Conservation (phyloP, 2,888 invertebrate genomes). For the Hipparchia sbordonii region DNA sequence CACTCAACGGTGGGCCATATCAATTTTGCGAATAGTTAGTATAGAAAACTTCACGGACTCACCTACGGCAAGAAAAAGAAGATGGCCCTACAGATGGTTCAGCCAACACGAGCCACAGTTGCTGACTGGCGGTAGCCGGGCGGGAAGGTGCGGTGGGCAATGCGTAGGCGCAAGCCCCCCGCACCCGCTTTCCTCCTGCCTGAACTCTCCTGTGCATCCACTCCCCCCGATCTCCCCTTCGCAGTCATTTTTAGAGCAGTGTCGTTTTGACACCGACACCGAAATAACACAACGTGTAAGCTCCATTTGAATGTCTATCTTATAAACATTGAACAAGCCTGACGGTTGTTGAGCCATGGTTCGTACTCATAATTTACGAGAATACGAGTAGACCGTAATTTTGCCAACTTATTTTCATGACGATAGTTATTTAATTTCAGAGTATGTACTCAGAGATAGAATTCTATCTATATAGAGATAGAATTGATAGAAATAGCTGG, state of each 20-base stretch:
- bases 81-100: conserved; percentile 85
- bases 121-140: conserved; percentile 79
- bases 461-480: no score
- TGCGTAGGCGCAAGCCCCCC: conserved; percentile 67
- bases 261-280: conserved; percentile 81
- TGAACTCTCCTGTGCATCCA: conserved; percentile 44
- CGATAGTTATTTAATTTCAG: no score
- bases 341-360: conserved; percentile 15
- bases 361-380: neutral
- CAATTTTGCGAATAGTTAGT: conserved; percentile 42
- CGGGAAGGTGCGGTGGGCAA: conserved; percentile 76
- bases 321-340: conserved; percentile 53
- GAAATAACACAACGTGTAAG: conserved; percentile 76
- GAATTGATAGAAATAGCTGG: no score
- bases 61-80: conserved; percentile 78
- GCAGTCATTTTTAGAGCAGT: conserved; percentile 79
- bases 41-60: conserved; percentile 63
- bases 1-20: conserved; percentile 47
- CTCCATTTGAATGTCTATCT: conserved; percentile 62
- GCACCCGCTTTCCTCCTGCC: conserved; percentile 47
- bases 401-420: neutral
- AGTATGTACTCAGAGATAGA: no score
- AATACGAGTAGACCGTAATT: neutral
- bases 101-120: conserved; percentile 84
- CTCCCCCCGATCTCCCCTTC: conserved; percentile 48